phyloP scores from a whole-genome alignment of 2,113 vertebrate species.

The Hydropotes inermis region DNA sequence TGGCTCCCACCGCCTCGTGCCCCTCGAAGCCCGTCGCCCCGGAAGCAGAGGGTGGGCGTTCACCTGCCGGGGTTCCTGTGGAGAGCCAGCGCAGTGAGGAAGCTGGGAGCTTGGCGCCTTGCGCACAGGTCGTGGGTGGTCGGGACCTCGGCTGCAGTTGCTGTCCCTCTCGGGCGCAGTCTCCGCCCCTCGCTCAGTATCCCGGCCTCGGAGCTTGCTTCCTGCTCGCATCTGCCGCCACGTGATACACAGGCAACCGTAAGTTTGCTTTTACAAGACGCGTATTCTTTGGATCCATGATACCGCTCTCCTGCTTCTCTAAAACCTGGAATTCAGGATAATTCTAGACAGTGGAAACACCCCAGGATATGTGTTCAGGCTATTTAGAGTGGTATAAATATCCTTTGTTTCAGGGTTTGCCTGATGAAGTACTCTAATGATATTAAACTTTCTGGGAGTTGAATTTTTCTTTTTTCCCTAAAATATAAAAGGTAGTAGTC shows the following conservation, averaged over 20 bases:
- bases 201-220: rapidly evolving
- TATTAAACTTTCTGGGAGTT: neutral
- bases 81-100: rapidly evolving
- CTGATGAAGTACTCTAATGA: neutral
- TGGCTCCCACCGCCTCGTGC: rapidly evolving
- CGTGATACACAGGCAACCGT: rapidly evolving
- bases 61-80: neutral
- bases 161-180: neutral
- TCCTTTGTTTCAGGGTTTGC: neutral
- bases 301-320: neutral
- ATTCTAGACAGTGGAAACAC: neutral
- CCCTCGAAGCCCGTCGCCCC: neutral
- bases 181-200: rapidly evolving
- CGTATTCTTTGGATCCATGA: neutral
- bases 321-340: neutral
- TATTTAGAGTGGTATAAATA: neutral
- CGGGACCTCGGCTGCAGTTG: rapidly evolving
- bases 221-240: rapidly evolving
- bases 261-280: neutral
- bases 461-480: neutral
- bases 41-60: rapidly evolving
- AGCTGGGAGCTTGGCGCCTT: neutral
- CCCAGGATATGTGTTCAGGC: neutral
- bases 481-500: neutral
- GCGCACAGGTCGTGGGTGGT: too few species aligned